Evolutionary conservation across 2,888 invertebrate genomes (phyloP).

Genomic region (Bruchidius siliquastri): DNA sequence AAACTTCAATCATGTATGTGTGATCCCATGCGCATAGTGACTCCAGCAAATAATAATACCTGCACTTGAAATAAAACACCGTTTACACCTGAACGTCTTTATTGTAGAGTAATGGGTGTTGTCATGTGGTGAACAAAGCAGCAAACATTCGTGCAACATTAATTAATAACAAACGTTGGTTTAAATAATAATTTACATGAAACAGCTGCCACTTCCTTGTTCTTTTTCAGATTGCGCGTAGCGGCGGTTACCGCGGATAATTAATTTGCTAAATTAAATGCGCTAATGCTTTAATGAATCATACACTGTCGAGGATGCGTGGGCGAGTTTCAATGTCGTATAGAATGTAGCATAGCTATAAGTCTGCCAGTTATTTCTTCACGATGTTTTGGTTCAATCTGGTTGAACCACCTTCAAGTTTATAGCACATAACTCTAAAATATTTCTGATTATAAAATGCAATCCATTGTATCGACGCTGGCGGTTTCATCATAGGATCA

Average conservation of each 20-base stretch:
- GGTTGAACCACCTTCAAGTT: too few relatives aligned
- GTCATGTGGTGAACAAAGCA: constrained; percentile 14
- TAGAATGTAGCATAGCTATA: not conserved
- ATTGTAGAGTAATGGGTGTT: constrained; percentile 11
- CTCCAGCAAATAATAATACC: too few relatives aligned
- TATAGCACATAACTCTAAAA: too few relatives aligned
- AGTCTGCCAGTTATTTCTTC: too few relatives aligned
- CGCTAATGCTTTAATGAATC: not conserved
- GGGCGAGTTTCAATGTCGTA: not conserved
- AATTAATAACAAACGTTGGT: constrained; percentile 21
- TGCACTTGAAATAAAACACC: not conserved
- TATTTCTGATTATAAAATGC: too few relatives aligned
- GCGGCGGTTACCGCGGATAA: not conserved
- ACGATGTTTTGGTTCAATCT: too few relatives aligned
- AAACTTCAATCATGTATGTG: not conserved
- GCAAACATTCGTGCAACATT: constrained; percentile 18
- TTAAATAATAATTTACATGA: constrained; percentile 19
- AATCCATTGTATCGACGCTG: too few relatives aligned
- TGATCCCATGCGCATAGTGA: too few relatives aligned
- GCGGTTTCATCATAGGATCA: too few relatives aligned
- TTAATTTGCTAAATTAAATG: not conserved
- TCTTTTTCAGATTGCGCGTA: constrained; percentile 7
- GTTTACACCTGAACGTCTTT: constrained; percentile 9
- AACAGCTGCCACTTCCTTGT: constrained; percentile 22
- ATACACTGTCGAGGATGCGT: not conserved